Evolutionary conservation across 2,797 vertebrate genomes (phyloP).

Genomic region (Monodelphis domestica): DNA sequence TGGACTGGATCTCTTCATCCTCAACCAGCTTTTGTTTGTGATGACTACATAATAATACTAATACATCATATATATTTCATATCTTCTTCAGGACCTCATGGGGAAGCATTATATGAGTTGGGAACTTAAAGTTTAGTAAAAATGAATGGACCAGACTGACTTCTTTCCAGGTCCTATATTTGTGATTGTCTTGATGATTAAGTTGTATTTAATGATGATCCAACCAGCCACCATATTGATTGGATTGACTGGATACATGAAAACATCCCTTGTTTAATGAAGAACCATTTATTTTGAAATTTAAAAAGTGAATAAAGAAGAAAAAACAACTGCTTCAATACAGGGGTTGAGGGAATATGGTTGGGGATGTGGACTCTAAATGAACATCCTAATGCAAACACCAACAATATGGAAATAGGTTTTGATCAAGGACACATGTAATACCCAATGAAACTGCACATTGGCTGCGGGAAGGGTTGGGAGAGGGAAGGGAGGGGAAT

Average conservation of each 20-base stretch:
- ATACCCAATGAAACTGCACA: too few relatives aligned
- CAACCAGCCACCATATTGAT: not conserved
- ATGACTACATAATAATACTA: not conserved
- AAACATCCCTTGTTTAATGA: not conserved
- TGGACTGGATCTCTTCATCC: not conserved
- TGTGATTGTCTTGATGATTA: not conserved
- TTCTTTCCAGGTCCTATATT: not conserved
- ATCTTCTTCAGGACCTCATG: not conserved
- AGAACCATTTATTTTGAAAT: not conserved
- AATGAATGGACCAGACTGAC: not conserved
- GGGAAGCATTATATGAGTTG: not conserved
- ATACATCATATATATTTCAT: not conserved
- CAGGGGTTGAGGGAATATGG: too few relatives aligned
- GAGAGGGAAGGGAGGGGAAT: too few relatives aligned
- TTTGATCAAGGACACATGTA: too few relatives aligned
- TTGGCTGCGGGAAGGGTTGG: too few relatives aligned
- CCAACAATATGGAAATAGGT: too few relatives aligned
- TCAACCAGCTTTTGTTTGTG: not conserved
- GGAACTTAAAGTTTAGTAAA: not conserved
- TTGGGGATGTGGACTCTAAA: too few relatives aligned
- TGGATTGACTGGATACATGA: not conserved
- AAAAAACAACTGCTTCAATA: too few relatives aligned
- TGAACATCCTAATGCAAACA: too few relatives aligned
- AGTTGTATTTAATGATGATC: not conserved
- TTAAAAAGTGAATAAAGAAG: not conserved